phyloP scores from a whole-genome alignment of 2,888 invertebrate genomes.

The Drosophila pseudotakahashii region DNA sequence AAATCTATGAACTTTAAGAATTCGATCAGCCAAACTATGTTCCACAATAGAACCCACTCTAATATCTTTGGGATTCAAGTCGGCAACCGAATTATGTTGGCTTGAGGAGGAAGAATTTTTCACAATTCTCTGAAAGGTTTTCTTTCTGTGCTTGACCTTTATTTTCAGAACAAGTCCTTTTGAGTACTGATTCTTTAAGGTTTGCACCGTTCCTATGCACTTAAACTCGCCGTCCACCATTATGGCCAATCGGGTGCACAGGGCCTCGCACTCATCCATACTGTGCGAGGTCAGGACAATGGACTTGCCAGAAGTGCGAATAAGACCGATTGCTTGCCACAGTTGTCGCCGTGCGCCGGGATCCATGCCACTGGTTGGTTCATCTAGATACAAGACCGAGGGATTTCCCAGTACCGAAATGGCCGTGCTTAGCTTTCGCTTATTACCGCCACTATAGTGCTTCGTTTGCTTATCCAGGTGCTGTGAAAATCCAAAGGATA shows the following conservation, averaged over 20 bases:
- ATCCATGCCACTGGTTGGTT: conserved; percentile 86
- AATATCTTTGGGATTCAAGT: neutral
- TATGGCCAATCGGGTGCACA: conserved; percentile 91
- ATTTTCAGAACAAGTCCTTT: conserved; percentile 83
- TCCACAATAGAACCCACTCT: neutral
- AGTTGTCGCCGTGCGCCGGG: conserved; percentile 87
- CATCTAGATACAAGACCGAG: conserved; percentile 88
- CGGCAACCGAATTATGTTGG: neutral
- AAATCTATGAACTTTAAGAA: conserved; percentile 17
- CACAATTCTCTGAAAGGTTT: neutral
- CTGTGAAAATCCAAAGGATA: conserved; percentile 86
- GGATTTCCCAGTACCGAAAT: conserved; percentile 88
- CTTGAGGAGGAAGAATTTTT: conserved; percentile 1
- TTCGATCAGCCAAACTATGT: neutral
- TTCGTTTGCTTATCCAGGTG: conserved; percentile 86
- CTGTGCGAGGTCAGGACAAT: conserved; percentile 92
- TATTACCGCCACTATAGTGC: conserved; percentile 89
- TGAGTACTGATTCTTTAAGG: conserved; percentile 89
- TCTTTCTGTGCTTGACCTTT: conserved; percentile 41
- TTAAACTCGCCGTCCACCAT: conserved; percentile 91
- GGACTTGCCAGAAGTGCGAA: conserved; percentile 88
- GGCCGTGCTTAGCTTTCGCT: conserved; percentile 89
- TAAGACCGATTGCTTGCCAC: conserved; percentile 89
- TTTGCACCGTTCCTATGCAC: conserved; percentile 89
- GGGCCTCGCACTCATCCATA: conserved; percentile 92